phyloP scores from a whole-genome alignment of 2,797 vertebrate species.

The Telmatherina bonti region DNA sequence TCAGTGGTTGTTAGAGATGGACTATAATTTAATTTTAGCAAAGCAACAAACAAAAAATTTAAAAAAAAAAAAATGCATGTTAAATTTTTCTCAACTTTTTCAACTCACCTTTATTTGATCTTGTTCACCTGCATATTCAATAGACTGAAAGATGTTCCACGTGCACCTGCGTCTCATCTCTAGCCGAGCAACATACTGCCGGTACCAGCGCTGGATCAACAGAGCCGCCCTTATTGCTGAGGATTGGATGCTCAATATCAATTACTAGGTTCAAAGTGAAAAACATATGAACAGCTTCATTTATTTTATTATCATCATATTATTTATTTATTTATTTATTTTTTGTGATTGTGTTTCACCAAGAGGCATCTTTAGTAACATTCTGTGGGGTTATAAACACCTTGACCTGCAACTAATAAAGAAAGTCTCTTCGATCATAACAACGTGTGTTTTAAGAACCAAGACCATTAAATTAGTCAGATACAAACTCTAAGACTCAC shows the following conservation, averaged over 20 bases:
- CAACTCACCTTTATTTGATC: conserved; percentile 90
- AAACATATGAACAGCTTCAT: background rate
- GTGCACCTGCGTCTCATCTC: conserved; percentile 89
- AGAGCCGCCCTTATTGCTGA: conserved; percentile 88
- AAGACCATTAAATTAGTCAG: background rate
- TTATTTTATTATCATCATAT: too few species aligned
- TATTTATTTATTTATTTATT: too few species aligned
- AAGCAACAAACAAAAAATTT: background rate
- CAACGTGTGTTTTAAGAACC: background rate
- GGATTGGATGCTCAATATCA: background rate
- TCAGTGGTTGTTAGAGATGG: background rate
- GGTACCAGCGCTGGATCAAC: conserved; percentile 96
- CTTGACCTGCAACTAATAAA: background rate
- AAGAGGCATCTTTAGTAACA: background rate
- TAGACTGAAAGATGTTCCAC: conserved; percentile 93
- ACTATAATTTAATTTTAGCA: background rate
- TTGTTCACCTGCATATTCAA: conserved; percentile 95
- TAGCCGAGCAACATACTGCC: conserved; percentile 87
- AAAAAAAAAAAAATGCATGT: too few species aligned
- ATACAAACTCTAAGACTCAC: conserved; percentile 59
- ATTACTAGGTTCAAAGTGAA: background rate
- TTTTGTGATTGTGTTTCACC: too few species aligned
- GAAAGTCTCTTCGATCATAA: background rate
- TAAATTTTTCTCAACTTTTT: background rate
- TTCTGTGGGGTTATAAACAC: background rate